phyloP scores from a whole-genome alignment of 92 coral and sea anemone species.

The Actinernus sp. region DNA sequence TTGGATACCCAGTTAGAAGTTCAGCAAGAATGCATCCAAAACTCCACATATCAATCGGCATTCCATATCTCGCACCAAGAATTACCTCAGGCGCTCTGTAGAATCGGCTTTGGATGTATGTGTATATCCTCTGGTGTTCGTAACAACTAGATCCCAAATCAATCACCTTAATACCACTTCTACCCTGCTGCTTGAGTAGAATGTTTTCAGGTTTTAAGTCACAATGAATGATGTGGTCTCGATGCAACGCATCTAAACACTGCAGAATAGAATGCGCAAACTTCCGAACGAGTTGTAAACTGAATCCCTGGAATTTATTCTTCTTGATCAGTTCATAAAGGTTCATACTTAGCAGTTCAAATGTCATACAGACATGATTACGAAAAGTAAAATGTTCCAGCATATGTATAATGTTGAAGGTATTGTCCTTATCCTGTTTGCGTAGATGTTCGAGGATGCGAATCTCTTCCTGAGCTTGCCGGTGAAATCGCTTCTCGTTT shows the following conservation, averaged over 20 bases:
- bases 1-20: conserved; percentile 96
- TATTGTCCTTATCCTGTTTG: conserved; percentile 97
- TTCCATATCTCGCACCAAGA: conserved; percentile 94
- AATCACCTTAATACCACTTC: conserved; percentile 98
- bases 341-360: conserved; percentile 97
- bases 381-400: conserved; percentile 94
- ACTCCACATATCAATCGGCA: conserved; percentile 99
- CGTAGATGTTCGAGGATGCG: conserved; percentile 94
- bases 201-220: conserved; percentile 98
- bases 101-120: conserved; percentile 98
- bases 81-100: conserved; percentile 99
- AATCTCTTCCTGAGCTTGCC: conserved; percentile 98
- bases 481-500: conserved; percentile 96
- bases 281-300: conserved; percentile 93
- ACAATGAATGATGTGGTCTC: conserved; percentile 94
- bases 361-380: conserved; percentile 97
- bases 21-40: conserved; percentile 98
- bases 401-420: conserved; percentile 93
- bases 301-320: conserved; percentile 98
- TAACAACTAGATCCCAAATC: conserved; percentile 99
- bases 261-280: conserved; percentile 98
- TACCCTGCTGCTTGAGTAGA: conserved; percentile 94
- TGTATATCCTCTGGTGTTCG: conserved; percentile 96
- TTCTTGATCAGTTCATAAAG: conserved; percentile 95
- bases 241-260: conserved; percentile 91